Base-by-base conservation (phyloP, 64 coral and sea anemone species). In the Porites lutea region DNA sequence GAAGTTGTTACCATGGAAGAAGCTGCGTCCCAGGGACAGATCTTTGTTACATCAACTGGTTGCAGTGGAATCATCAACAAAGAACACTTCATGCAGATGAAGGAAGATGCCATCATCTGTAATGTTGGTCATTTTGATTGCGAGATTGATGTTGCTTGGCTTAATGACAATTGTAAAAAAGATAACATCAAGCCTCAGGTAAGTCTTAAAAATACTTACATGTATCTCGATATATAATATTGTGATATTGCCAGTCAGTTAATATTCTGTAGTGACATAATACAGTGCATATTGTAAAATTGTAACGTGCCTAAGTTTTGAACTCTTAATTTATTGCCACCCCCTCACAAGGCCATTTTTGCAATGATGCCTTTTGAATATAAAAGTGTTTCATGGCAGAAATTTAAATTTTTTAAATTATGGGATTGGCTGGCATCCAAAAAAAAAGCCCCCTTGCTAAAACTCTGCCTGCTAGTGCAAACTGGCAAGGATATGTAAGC, bases 101-200 rank as follows among this genome's bases (percentile, higher is more conserved):
- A 93, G 62, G 93, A 99, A 53, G 94, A 99, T 89, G 83, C 97
- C 46, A 99, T 99, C 93, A 79, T 99, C 61, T 95, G 94, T 48
- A 99, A 99, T 68, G 93, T 99, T 83, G 97, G 97, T 20, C 97
- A 99, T 77, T 99, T 99, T 92, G 97, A 99, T 60, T 67, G 88
- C 76, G 97, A 99, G 75, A 93, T 99, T 79, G 94, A 99, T 82
- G 97, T 99, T 37, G 95, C 92, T 27, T 99, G 97, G 97, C 91
- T 99, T 20, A 94, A 92, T 68, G 77, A 94, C 13, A 99, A 94
- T 66, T 87, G 87, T 65, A 99, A 99, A 72, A 99, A 99, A 48
- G 74, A 65, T 16, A 91, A 61, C 23, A 96, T 99, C 64, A 99
- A 99, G 70, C 97, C 97, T 0, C 97, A 99, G 91, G 97, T 98